These are phyloP conservation scores for Epiperipatus broadwayi DNA, from an alignment of 2,888 invertebrate species.

Conservation along the genomic window DNA sequence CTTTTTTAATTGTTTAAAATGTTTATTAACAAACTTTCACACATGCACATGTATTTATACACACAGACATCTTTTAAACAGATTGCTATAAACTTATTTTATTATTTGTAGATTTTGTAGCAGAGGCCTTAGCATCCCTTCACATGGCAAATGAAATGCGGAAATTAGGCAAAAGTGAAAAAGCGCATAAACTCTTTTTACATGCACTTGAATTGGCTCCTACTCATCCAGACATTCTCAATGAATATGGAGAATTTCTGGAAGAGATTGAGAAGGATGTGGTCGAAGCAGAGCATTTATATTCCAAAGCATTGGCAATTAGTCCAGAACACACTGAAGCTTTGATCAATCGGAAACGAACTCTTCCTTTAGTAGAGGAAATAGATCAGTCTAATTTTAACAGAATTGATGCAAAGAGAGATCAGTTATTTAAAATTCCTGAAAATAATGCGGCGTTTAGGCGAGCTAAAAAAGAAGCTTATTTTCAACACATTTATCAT, in stretches of 20 bases:
- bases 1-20: too few species aligned
- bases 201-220: constrained; percentile 82
- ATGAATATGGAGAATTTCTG: constrained; percentile 77
- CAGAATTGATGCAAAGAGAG: constrained; percentile 63
- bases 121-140: constrained; percentile 64
- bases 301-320: constrained; percentile 54
- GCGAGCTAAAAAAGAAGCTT: constrained; percentile 78
- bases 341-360: constrained; percentile 50
- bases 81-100: too few species aligned
- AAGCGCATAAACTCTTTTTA: constrained; percentile 64
- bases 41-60: too few species aligned
- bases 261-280: constrained; percentile 67
- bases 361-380: constrained; percentile 63
- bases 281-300: constrained; percentile 71
- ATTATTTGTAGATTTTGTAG: constrained; percentile 31
- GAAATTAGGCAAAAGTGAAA: constrained; percentile 55
- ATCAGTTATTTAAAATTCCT: constrained; percentile 58
- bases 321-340: constrained; percentile 49
- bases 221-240: constrained; percentile 71
- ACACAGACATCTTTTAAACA: too few species aligned
- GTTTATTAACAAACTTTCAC: too few species aligned
- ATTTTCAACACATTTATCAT: constrained; percentile 70
- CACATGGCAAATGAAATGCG: constrained; percentile 69
- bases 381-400: constrained; percentile 58
- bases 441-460: constrained; percentile 56